Conservation (phyloP, 2,888 invertebrate species). For the Branchellion lobata region DNA sequence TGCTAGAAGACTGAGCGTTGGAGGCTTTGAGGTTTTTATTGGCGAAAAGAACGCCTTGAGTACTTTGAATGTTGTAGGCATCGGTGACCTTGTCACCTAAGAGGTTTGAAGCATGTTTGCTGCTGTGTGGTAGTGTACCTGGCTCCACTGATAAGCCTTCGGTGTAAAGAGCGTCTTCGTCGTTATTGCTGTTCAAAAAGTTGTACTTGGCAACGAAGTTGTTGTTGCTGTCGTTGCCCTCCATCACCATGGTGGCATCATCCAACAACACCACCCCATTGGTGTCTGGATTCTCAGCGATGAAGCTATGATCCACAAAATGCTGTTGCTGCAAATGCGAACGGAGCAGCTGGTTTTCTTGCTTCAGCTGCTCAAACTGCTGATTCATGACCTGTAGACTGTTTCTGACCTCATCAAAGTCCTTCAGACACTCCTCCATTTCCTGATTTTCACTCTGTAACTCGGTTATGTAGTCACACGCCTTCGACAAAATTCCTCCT, state of each 20-base stretch:
- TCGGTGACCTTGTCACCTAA: too few species aligned
- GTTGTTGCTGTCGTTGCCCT: not conserved
- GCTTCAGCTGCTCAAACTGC: slow-evolving; percentile 40
- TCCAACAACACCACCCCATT: not conserved
- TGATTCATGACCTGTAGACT: slow-evolving; percentile 22
- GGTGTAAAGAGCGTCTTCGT: not conserved
- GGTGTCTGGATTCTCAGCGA: not conserved
- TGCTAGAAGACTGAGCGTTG: too few species aligned
- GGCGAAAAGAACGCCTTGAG: too few species aligned
- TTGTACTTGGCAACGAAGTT: not conserved
- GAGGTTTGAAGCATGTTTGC: too few species aligned
- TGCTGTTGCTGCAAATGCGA: slow-evolving; percentile 34
- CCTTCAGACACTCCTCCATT: slow-evolving; percentile 35
- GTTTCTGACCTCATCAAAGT: slow-evolving; percentile 30
- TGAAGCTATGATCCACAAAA: not conserved
- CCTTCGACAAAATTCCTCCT: slow-evolving; percentile 43
- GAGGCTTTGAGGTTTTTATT: too few species aligned
- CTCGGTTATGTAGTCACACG: slow-evolving; percentile 43
- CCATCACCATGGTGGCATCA: not conserved
- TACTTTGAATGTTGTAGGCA: too few species aligned
- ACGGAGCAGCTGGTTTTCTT: slow-evolving; percentile 39
- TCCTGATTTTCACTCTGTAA: slow-evolving; percentile 42
- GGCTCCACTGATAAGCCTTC: too few species aligned
- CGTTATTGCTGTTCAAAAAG: not conserved
- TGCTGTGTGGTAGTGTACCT: too few species aligned